phyloP scores from a whole-genome alignment of 2,113 vertebrate genomes.

The Engystomops pustulosus region DNA sequence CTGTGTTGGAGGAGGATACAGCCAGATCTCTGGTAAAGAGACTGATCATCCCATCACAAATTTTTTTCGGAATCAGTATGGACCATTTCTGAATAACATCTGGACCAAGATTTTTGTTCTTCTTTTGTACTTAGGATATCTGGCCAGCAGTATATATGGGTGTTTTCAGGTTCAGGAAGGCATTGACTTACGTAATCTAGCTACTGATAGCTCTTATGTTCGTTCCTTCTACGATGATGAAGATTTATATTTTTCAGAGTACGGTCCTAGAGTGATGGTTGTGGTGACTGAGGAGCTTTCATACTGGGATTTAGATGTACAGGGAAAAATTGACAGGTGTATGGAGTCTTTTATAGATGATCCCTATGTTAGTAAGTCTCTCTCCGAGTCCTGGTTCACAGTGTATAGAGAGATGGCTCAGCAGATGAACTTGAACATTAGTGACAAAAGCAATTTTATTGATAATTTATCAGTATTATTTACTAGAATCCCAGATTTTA shows the following conservation, averaged over 20 bases:
- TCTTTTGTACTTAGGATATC: slow-evolving; percentile 64
- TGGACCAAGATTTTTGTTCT: slow-evolving; percentile 68
- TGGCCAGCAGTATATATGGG: slow-evolving; percentile 74
- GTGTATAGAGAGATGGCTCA: slow-evolving; percentile 66
- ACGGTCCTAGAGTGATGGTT: slow-evolving; percentile 69
- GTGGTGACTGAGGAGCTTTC: slow-evolving; percentile 69
- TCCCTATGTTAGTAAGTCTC: slow-evolving; percentile 61
- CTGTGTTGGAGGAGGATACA: slow-evolving; percentile 69
- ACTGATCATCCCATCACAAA: slow-evolving; percentile 64
- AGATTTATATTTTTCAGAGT: background rate
- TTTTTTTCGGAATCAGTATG: slow-evolving; percentile 76
- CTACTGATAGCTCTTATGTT: slow-evolving; percentile 74
- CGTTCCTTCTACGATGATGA: slow-evolving; percentile 70
- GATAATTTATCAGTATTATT: slow-evolving; percentile 69
- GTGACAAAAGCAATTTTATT: slow-evolving; percentile 65
- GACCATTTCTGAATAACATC: slow-evolving; percentile 72
- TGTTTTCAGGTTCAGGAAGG: slow-evolving; percentile 73
- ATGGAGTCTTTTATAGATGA: slow-evolving; percentile 70
- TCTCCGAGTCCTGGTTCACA: slow-evolving; percentile 75
- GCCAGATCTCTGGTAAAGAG: slow-evolving; percentile 61
- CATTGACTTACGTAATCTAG: slow-evolving; percentile 76
- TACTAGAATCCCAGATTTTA: slow-evolving; percentile 61
- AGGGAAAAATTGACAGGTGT: slow-evolving; percentile 65
- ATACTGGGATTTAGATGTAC: slow-evolving; percentile 74
- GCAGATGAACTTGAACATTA: slow-evolving; percentile 58